A percentile compares a stretch with the other conserved stretches of the same genome.
These are phyloP conservation scores for Amblyjoppa fuscipennis DNA, from an alignment of 2,888 invertebrate species.

Conservation along the genomic window DNA sequence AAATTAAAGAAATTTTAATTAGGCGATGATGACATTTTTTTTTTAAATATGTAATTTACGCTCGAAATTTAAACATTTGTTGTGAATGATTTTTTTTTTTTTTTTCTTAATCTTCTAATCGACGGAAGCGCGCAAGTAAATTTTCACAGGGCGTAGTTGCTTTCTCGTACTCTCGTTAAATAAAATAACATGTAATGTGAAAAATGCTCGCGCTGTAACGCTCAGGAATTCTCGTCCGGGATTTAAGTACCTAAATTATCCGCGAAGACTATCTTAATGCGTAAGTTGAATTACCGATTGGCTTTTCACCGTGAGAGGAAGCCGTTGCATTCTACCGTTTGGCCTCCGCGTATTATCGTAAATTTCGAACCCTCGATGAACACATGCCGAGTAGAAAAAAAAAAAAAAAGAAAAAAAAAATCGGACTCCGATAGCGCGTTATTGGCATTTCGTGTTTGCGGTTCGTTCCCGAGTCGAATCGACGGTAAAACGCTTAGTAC, in stretches of 20 bases:
- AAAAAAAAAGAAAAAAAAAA: background rate
- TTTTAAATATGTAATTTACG: too few relatives aligned
- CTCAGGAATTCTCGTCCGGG: background rate
- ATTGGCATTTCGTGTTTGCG: conserved; percentile 17
- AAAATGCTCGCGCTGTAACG: background rate
- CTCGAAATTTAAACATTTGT: too few relatives aligned
- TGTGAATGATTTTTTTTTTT: too few relatives aligned
- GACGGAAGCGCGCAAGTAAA: too few relatives aligned
- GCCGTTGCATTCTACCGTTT: background rate
- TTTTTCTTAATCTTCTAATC: too few relatives aligned
- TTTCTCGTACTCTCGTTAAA: too few relatives aligned
- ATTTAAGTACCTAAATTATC: conserved; percentile 3
- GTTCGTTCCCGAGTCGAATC: background rate
- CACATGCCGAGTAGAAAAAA: background rate
- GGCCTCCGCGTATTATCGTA: background rate
- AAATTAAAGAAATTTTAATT: too few relatives aligned
- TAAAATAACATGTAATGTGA: background rate
- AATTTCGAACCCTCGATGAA: background rate
- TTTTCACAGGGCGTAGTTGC: too few relatives aligned
- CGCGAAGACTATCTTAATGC: background rate
- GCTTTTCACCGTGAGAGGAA: too few relatives aligned
- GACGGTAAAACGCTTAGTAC: background rate
- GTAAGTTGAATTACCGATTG: too few relatives aligned
- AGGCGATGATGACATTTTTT: too few relatives aligned
- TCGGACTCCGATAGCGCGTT: background rate